Base-by-base conservation (phyloP, 2,888 invertebrate species). In the Mechanitis mazaeus region DNA sequence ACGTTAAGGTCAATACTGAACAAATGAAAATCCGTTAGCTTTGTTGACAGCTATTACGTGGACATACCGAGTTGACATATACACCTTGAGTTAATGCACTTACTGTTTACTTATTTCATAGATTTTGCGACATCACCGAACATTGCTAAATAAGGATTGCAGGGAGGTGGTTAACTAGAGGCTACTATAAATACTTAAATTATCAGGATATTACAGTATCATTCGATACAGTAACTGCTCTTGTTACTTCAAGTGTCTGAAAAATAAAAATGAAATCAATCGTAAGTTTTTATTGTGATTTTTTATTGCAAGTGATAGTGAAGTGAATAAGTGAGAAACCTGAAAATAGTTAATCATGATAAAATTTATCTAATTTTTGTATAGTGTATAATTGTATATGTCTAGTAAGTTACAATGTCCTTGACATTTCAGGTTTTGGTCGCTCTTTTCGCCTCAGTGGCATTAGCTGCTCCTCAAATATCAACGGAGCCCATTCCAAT, bases 41-140 rank as follows among this genome's bases (percentile, higher is more conserved):
- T 78, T 85, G 79, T 87, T 83, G 84, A 81, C 85, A 83, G 74
- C 73, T 71, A 78, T 88, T 87, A 87, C 87, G 83, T 82, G 72
- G 79, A 68, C 72, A 71, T 72, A 75, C 74, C 70, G 72, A 81
- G 80, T 81, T 84, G 79, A 81, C 87, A 82, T 84, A 85, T 79
- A 79, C 77, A 75, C 77, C 75, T 74, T 80, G 81, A 84, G 86
- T 85, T 85, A 86, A 88, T 87, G 87, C 80, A 84, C 76, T 76
- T 75, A 80, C 76, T 89, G 84, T 89, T 90, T 88, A 85, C 88
- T 81, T 84, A 87, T 87, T 85, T 87, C 86, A 87, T 87, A 80
- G 79, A 86, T 83, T 87, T 87, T 84, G 80, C 84, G 85, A 83
- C 84, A 85, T 78, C 79, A 75, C 78, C 78, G 79, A 77, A 79